Evolutionary conservation across 1,140 invertebrate species (phyloP), one percentile per base, ranked within the genome.

Genomic region (Gryon sp.): DNA sequence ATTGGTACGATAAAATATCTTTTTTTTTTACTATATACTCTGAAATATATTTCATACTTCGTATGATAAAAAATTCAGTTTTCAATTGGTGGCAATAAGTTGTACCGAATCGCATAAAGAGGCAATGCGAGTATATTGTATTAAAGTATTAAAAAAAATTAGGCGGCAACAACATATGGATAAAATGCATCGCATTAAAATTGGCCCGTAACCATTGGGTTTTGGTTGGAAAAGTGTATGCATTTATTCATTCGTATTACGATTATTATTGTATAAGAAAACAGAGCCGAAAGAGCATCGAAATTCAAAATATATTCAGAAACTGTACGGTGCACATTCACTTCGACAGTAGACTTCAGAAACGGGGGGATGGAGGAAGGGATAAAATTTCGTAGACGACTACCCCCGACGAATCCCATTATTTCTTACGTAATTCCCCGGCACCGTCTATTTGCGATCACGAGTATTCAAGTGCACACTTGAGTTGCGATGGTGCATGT

Each of bases 401-500:
- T 62, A 57, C 38, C 53, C 55, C n/a, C n/a, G n/a, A n/a, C 18
- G 70, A 74, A 74, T 74, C 45, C 36, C 62, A 75, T 75, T 75
- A 75, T 75, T 75, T 75, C 72, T 74, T 66, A 74, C 62, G 70
- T 74, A 74, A 74, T 74, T 74, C 62, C 50, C 52, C 14, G 22
- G 53, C 22, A 15, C 60, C 53, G 70, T 65, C 70, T 74, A 74
- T 59, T 53, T 65, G 60, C 60, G 53, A 65, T 63, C 60, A 60
- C 70, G 60, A 74, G 60, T 53, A 74, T 59, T 74, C 45, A 60
- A 66, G 52, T 66, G 60, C 53, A 66, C 53, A 60, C 70, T 66
- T 62, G 50, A 73, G 36, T 36, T 57, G 50, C 40, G 69, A 65
- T 63, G 52, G 50, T 55, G 59, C 59, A 65, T 50, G 60, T 74